phyloP scores from a whole-genome alignment of 2,113 vertebrate genomes.

The rat (Rattus norvegicus) region DNA sequence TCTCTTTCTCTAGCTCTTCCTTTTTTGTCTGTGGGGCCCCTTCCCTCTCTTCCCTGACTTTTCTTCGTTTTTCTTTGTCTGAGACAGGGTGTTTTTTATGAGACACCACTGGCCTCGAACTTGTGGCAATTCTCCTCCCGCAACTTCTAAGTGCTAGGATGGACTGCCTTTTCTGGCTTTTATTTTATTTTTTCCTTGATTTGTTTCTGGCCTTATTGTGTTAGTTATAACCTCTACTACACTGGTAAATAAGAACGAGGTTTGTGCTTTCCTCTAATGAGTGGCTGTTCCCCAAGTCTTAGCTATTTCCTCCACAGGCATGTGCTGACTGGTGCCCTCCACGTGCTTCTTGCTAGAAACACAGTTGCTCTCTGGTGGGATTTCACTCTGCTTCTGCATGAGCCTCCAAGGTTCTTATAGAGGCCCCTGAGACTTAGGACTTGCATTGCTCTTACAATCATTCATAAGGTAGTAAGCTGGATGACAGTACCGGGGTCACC shows the following conservation, averaged over 20 bases:
- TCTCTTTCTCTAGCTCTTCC: neutral
- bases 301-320: neutral
- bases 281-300: neutral
- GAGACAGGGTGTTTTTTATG: too few relatives aligned
- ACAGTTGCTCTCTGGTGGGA: neutral
- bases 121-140: neutral
- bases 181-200: neutral
- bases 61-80: too few relatives aligned
- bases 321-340: neutral
- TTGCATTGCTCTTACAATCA: neutral
- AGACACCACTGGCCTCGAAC: neutral
- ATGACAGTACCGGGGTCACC: neutral
- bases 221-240: neutral
- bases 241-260: neutral
- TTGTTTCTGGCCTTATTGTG: neutral
- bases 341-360: too few relatives aligned
- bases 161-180: neutral
- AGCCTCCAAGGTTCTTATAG: neutral
- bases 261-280: neutral
- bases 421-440: neutral
- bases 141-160: too few relatives aligned
- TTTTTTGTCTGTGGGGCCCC: neutral
- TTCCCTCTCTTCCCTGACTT: fast-evolving
- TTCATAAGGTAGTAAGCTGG: neutral
- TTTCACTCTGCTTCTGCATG: neutral